Evolutionary conservation across 2,797 vertebrate genomes (phyloP), one percentile per base, ranked within the genome.

Genomic region (Chaetodon trifasciatus): DNA sequence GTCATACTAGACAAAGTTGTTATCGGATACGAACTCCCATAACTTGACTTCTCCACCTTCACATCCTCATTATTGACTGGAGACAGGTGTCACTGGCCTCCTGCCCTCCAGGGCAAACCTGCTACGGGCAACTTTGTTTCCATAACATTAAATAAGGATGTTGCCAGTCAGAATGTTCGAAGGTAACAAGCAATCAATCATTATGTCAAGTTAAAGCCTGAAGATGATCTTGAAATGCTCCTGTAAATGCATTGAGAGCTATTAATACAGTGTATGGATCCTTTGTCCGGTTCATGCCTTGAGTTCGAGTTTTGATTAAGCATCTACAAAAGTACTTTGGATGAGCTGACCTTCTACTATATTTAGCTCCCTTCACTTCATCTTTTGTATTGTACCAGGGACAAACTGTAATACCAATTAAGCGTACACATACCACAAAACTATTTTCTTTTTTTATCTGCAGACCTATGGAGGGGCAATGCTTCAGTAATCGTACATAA

Each of bases 11-110:
- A 77, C 40, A 9, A 67, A 73, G 23, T 70, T 76, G 50, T 76
- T 81, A 63, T 62, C 37, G 13, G 58, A 76, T 75, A 76, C 57
- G 23, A 86, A 70, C 53, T 82, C 7, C 24, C 21, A 40, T 56
- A 72, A 68, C 46, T 67, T 49, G 37, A 64, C 49, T 65, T 32
- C 35, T 52, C 6, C 61, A 70, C 63, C 72, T 69, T 75, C 11
- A 62, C 37, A 67, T 58, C 68, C 39, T 79, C 23, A 13, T 47
- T 42, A 46, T 40, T 58, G 49, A 76, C 37, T 50, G 24, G 56
- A 58, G 67, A 53, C 68, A 74, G 35, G 47, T 65, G 40, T 79
- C 72, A 78, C 52, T 15, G 70, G 63, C 70, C 49, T 80, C 56
- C 50, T 49, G 64, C 23, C 83, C 61, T 65, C 7, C 8, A 6